Conservation (phyloP, 2,113 vertebrate genomes). For the Passerina amoena region DNA sequence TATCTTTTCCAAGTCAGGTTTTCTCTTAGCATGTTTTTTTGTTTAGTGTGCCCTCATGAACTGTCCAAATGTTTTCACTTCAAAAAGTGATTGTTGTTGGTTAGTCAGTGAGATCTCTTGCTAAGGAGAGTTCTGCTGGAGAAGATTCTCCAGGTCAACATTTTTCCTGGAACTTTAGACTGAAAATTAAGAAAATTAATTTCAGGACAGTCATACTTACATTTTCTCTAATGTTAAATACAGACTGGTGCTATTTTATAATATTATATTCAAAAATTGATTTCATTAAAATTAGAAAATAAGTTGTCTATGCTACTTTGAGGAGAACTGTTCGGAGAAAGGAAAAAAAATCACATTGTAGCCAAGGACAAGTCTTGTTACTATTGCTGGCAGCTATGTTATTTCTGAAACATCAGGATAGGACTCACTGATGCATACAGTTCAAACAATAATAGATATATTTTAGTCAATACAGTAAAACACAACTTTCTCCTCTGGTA, state of each 20-base stretch:
- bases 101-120: not conserved
- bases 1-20: not conserved
- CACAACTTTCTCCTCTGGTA: not conserved
- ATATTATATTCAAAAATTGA: not conserved
- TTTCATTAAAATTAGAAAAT: not conserved
- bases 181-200: not conserved
- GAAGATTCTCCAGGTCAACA: not conserved
- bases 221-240: not conserved
- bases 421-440: not conserved
- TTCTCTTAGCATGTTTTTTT: not conserved
- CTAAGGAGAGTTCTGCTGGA: not conserved
- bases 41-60: not conserved
- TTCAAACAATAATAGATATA: not conserved
- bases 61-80: not conserved
- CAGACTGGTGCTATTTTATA: not conserved
- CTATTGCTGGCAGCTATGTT: not conserved
- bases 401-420: not conserved
- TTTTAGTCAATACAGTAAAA: not conserved
- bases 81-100: not conserved
- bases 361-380: not conserved
- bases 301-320: not conserved
- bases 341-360: not conserved
- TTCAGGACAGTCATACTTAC: not conserved
- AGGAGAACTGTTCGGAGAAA: not conserved
- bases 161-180: not conserved